phyloP scores from a whole-genome alignment of 2,888 invertebrate species.

The Hanleya hanleyi region DNA sequence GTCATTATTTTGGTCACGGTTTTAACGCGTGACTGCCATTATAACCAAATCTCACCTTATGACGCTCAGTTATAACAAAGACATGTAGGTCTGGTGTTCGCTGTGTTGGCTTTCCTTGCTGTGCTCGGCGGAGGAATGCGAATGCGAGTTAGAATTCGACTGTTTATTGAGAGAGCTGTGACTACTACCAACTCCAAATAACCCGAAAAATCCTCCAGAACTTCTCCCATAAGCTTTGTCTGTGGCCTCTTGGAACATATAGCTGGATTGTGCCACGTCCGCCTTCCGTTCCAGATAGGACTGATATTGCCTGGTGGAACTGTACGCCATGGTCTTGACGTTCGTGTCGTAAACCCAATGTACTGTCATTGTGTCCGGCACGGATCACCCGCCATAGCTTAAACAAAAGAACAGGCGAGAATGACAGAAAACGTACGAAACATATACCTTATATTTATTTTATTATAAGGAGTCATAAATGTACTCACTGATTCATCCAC shows the following conservation, averaged over 20 bases:
- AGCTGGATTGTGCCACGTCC: conserved; percentile 21
- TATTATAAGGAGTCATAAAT: too few relatives aligned
- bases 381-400: conserved; percentile 14
- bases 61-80: conserved; percentile 22
- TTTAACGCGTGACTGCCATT: too few relatives aligned
- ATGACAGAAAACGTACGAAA: neutral
- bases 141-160: neutral
- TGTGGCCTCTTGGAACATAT: conserved; percentile 15
- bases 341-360: conserved; percentile 28
- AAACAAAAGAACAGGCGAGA: neutral
- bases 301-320: conserved; percentile 12
- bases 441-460: too few relatives aligned
- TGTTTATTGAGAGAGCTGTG: neutral
- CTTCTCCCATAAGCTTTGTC: neutral
- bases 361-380: conserved; percentile 30
- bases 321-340: conserved; percentile 22
- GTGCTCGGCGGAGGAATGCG: neutral
- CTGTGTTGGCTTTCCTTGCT: neutral
- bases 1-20: too few relatives aligned
- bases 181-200: neutral
- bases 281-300: conserved; percentile 21
- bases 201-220: neutral
- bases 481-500: too few relatives aligned
- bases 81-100: neutral
- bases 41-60: conserved; percentile 17